phyloP scores from a whole-genome alignment of 2,888 invertebrate genomes.

The Ochlodes sylvanus region DNA sequence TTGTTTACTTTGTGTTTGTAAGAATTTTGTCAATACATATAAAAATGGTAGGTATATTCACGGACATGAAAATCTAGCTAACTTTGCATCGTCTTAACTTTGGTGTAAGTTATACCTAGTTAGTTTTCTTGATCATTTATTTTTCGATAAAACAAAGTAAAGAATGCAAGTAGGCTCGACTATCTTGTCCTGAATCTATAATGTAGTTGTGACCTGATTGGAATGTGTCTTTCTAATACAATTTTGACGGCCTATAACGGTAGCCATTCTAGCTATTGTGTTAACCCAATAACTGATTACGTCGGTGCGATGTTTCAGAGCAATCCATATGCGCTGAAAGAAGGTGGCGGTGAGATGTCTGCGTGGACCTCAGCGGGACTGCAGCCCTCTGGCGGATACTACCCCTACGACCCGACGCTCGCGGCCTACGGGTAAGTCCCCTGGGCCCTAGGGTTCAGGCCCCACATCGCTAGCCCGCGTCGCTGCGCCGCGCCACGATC shows the following conservation, averaged over 20 bases:
- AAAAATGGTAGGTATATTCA: too few relatives aligned
- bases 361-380: conserved; percentile 96
- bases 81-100: too few relatives aligned
- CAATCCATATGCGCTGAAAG: conserved; percentile 95
- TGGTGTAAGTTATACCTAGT: too few relatives aligned
- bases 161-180: too few relatives aligned
- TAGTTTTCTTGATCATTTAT: too few relatives aligned
- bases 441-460: conserved; percentile 53
- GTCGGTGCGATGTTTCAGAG: conserved; percentile 87
- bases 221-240: too few relatives aligned
- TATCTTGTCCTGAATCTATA: too few relatives aligned
- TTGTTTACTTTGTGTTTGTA: too few relatives aligned
- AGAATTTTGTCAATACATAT: too few relatives aligned
- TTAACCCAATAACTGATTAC: conserved; percentile 18
- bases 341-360: conserved; percentile 94
- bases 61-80: too few relatives aligned
- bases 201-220: too few relatives aligned
- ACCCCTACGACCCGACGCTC: conserved; percentile 96
- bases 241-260: background rate
- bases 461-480: conserved; percentile 78
- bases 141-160: too few relatives aligned
- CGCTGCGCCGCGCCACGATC: conserved; percentile 73
- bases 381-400: conserved; percentile 96
- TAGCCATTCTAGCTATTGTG: background rate
- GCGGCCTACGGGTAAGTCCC: conserved; percentile 96